phyloP scores from a whole-genome alignment of 2,113 vertebrate species.

The Aphelocoma coerulescens region DNA sequence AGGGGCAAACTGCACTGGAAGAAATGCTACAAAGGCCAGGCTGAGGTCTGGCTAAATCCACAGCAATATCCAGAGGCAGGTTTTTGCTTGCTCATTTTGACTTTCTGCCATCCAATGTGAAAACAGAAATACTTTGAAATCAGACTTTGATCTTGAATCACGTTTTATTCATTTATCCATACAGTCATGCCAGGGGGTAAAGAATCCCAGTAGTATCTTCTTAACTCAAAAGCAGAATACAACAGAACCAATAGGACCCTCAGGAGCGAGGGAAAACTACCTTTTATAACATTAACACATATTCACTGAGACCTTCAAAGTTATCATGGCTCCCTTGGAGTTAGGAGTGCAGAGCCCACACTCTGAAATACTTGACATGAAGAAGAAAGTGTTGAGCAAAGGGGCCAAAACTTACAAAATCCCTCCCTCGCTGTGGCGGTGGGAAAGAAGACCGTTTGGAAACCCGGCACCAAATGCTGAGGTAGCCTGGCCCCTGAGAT shows the following conservation, averaged over 20 bases:
- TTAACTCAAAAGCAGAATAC: not conserved
- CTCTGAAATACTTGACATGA: not conserved
- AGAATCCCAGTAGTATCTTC: not conserved
- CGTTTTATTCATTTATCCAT: not conserved
- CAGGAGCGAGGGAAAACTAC: not conserved
- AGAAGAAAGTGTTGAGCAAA: not conserved
- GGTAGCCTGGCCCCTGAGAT: not conserved
- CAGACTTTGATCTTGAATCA: not conserved
- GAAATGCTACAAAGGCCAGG: not conserved
- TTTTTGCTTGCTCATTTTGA: not conserved
- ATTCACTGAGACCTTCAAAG: not conserved
- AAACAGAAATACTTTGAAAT: not conserved
- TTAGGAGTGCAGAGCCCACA: accelerated
- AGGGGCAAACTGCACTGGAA: not conserved
- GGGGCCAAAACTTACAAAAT: not conserved
- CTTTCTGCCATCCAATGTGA: not conserved
- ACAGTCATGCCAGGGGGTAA: not conserved
- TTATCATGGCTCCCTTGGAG: not conserved
- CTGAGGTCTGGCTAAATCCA: not conserved
- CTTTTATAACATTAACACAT: not conserved
- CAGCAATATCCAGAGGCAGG: not conserved
- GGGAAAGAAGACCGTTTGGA: not conserved
- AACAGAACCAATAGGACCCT: not conserved
- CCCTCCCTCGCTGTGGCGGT: not conserved
- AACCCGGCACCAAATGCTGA: not conserved